Conservation (phyloP, 1,140 invertebrate genomes). For the Caenorhabditis brenneri region DNA sequence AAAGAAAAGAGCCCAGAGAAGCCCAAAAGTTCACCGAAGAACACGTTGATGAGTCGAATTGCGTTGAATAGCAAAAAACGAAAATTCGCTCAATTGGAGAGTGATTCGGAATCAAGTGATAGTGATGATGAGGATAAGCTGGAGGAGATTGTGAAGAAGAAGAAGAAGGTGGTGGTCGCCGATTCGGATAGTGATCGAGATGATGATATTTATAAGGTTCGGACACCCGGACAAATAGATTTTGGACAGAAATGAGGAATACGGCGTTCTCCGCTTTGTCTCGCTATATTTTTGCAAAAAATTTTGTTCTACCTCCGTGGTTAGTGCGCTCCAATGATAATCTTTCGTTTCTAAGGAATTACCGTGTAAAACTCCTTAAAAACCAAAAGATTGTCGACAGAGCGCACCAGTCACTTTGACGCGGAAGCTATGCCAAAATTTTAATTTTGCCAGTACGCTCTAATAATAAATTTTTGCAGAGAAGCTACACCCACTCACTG, state of each 20-base stretch:
- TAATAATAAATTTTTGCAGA: background rate
- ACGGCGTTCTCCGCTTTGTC: background rate
- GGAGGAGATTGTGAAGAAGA: background rate
- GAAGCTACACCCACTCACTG: background rate
- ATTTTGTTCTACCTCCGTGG: too few relatives aligned
- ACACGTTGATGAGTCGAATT: background rate
- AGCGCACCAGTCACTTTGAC: too few relatives aligned
- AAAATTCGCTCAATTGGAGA: background rate
- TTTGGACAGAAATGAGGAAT: background rate
- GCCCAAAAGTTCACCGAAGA: background rate
- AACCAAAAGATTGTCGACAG: too few relatives aligned
- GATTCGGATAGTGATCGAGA: background rate
- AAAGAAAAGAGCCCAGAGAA: background rate
- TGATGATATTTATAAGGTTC: conserved; percentile 18
- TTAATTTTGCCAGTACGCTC: background rate
- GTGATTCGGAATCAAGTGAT: background rate
- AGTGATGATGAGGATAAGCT: background rate
- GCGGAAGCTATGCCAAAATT: too few relatives aligned
- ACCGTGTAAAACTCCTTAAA: too few relatives aligned
- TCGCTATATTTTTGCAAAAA: background rate
- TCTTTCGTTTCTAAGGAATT: too few relatives aligned
- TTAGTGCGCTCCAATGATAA: too few relatives aligned
- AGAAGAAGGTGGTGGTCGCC: background rate
- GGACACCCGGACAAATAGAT: background rate
- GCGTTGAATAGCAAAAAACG: background rate